These are phyloP conservation scores for Stenotaenia linearis DNA, from an alignment of 2,888 invertebrate species.

Conservation along the genomic window DNA sequence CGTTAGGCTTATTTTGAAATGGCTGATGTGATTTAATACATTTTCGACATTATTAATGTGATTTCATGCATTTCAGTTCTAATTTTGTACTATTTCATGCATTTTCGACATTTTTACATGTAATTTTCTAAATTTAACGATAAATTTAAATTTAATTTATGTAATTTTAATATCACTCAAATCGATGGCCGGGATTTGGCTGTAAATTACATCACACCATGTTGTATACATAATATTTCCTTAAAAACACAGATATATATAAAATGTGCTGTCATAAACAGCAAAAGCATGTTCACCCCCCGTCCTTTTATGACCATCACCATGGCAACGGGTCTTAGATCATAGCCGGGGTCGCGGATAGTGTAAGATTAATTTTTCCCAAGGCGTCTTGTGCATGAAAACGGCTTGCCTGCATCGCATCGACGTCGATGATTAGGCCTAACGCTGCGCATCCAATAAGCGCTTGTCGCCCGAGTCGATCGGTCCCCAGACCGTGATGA, in stretches of 20 bases:
- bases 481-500: conserved; percentile 15
- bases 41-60: no score
- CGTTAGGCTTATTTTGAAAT: no score
- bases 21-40: no score
- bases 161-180: no score
- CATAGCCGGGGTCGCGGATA: neutral
- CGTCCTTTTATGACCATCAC: conserved; percentile 14
- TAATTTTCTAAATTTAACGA: no score
- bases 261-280: neutral
- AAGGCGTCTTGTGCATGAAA: conserved; percentile 9
- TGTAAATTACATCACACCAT: neutral
- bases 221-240: neutral
- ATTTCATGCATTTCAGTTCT: no score
- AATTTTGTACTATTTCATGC: no score
- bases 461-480: conserved; percentile 14
- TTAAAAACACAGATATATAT: neutral
- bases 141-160: no score
- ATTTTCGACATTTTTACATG: no score
- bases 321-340: conserved; percentile 10
- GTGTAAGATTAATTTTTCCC: conserved; percentile 13
- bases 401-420: neutral
- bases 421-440: neutral
- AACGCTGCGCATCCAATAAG: neutral
- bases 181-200: no score
- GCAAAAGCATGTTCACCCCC: conserved; percentile 1